Base-by-base conservation (phyloP, 2,797 vertebrate genomes). In the Champsocephalus gunnari region DNA sequence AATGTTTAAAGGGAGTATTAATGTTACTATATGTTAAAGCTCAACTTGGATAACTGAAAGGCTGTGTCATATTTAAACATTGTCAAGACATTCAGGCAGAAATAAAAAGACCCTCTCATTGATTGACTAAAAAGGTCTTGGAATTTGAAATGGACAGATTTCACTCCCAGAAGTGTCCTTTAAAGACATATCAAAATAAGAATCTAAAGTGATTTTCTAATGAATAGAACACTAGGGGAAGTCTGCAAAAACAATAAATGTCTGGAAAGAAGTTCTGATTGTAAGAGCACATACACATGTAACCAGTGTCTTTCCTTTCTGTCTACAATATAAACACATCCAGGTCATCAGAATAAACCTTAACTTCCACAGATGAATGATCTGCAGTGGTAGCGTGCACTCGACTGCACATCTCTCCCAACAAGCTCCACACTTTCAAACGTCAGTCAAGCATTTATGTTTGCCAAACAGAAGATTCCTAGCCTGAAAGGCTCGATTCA, bases 1-100 rank as follows among this genome's bases (percentile, higher is more conserved):
- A 34, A 69, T 44, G 16, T 44, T 51, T 5, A 57, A 41, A 50
- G 19, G 32, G 32, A 55, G n/a, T 24, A 7, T 48, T 44, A 28
- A 55, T 66, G 49, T 61, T 49, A 17, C 53, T 53, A 65, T 57
- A 55, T 54, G 67, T 32, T 58, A 3, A 51, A 47, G 32, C 60
- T 19, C 24, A 71, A 60, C 38, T 50, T 53, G 28, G 28, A 28
- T 28, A 28, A 56, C 16, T 69, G 34, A 63, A 49, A 57, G 9
- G 12, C 48, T n/a, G 24, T 61, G 24, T 58, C 14, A 57, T 57
- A 38, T 51, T 70, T 43, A 43, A 68, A 68, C 56, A 58, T 2
- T 16, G 67, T 64, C 38, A 53, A 48, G 19, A 60, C 61, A 19
- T 48, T 67, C 1, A 24, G 58, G 11, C 12, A 61, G 28, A 38